Base-by-base conservation (phyloP, 2,888 invertebrate species). In the Sinhomidia bicolor region DNA sequence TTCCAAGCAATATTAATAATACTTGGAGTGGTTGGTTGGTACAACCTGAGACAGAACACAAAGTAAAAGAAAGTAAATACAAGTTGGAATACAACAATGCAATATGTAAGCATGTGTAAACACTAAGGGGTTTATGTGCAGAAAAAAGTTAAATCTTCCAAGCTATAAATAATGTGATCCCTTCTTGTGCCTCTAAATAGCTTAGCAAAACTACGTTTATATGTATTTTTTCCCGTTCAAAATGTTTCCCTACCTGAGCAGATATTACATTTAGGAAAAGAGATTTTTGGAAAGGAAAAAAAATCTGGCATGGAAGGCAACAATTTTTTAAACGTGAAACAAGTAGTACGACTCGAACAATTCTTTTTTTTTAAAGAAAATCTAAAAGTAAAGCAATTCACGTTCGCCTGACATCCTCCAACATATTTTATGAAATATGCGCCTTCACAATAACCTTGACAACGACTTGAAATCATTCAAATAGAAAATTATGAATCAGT, bases 401-500 rank as follows among this genome's bases (percentile, higher is more conserved):
- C 36, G 41, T 14, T 36, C 60, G 32, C 36, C 14, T 41, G 32
- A 26, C 47, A 65, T n/a, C 44, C 17, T 78, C n/a, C 47, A 12
- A 51, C 17, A 47, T 80, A 32, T 41, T 82, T 65, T 44, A 68
- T 65, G 65, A 32, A 65, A 65, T 32, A 65, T 36, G 10, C 2
- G 36, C 1, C n/a, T 17, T 5, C 29, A 14, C 23, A 17, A 17
- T 32, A 65, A 36, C 36, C 65, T 65, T 65, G 65, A 17, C 54
- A 14, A 51, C 44, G 83, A 54, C 20, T 83, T 71, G 32, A 36
- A 68, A 36, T 86, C 68, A 57, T 20, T 57, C 86, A 86, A 65
- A 71, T 86, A 80, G 41, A 74, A 86, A 86, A 86, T 86, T 86
- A 71, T 78, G 71, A 86, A 80, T 86, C 71, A 41, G 36, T 71